These are phyloP conservation scores for Phasianus colchicus DNA, from an alignment of 2,113 vertebrate genomes.

Conservation along the genomic window DNA sequence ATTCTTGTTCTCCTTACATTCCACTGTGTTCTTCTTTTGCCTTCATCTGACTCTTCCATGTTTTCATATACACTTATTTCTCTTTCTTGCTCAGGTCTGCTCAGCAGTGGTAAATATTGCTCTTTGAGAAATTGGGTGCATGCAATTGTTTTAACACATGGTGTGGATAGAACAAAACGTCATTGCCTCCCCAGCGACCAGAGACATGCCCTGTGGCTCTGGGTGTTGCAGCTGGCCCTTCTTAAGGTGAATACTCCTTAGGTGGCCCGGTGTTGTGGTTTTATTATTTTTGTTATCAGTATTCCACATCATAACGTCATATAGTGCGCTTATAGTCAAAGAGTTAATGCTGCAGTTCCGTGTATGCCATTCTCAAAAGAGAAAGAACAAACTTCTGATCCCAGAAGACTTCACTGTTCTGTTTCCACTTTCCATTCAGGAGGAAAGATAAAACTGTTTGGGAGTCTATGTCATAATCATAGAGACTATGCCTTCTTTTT, in stretches of 20 bases:
- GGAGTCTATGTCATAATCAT: no score
- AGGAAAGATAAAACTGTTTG: no score
- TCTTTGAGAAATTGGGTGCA: fast-evolving
- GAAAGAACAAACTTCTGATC: no score
- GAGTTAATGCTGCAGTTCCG: no score
- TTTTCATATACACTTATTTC: not conserved
- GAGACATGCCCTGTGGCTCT: not conserved
- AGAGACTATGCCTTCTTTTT: no score
- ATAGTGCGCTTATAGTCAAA: no score
- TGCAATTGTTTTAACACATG: not conserved
- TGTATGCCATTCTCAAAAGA: no score
- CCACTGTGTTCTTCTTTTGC: not conserved
- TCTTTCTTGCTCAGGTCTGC: not conserved
- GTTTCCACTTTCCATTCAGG: no score
- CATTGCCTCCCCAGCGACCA: not conserved
- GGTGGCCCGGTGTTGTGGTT: not conserved
- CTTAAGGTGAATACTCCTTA: fast-evolving
- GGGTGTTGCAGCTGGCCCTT: not conserved
- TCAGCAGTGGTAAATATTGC: no score
- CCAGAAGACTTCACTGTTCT: no score
- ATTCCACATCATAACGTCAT: no score
- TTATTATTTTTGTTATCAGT: no score
- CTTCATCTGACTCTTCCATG: not conserved
- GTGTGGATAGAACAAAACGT: not conserved
- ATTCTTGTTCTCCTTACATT: not conserved